Base-by-base conservation (phyloP, 2,888 invertebrate species). In the Drosophila seclusa region DNA sequence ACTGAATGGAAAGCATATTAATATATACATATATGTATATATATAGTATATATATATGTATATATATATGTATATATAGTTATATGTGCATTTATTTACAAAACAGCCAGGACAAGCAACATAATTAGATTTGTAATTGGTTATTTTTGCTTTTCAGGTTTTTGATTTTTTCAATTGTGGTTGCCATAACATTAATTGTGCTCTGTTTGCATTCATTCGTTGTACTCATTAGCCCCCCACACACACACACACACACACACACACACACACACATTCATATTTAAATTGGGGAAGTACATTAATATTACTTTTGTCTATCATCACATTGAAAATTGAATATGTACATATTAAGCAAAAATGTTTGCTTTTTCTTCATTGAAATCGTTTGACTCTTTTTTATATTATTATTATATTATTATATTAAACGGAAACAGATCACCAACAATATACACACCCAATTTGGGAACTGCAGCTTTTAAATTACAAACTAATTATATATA, bases 61-160 rank as follows among this genome's bases (percentile, higher is more conserved):
- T 11, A 18, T 42, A 4, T 45, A n/a, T 55, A 7, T 40, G 1
- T n/a, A 7, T 32, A 32, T 48, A 27, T 31, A 18, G 18, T 54
- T 24, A n/a, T 13, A 10, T 3, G 6, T 8, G 8, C 7, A 42
- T 16, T 27, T 31, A 13, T 55, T 42, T 16, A 21, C 11, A 31
- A 31, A 48, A 18, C 24, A 50, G 11, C 13, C 16, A 24, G 38
- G 24, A 67, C 24, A 21, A 2, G 6, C 16, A 57, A 5, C 7
- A n/a, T 55, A 40, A 40, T 55, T 29, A 13, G 29, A 40, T 29
- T 40, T 55, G 40, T n/a, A 55, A 55, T 55, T 55, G 55, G 55
- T 40, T 40, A 4, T 4, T 21, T 1, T 29, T 29, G 29, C 29
- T 29, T 50, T 50, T 3, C 29, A 29, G 52, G n/a, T 21, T 31